Percentiles rank a stretch among this genome's conserved stretches.
Evolutionary conservation across 2,113 vertebrate genomes (phyloP).

Genomic region (Rynchops niger): DNA sequence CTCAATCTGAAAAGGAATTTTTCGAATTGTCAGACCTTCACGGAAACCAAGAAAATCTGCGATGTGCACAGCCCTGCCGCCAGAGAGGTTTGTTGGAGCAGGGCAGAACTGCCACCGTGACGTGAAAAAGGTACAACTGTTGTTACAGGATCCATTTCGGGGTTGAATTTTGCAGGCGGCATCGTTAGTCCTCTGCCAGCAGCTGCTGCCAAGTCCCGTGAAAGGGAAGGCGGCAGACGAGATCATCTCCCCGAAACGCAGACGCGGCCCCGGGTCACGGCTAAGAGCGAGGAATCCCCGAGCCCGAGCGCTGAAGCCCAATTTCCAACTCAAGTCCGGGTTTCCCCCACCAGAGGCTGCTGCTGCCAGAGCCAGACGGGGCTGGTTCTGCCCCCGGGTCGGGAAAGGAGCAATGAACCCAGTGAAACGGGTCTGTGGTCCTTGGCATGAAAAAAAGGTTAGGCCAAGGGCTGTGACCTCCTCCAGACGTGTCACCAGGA

Average conservation of each 20-base stretch:
- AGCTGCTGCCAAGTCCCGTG: neutral
- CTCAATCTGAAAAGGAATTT: neutral
- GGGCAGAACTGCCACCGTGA: fast-evolving
- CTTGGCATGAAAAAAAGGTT: neutral
- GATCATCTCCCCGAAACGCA: neutral
- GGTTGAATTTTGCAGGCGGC: neutral
- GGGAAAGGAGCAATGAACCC: neutral
- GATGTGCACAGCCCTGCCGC: neutral
- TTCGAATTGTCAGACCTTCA: neutral
- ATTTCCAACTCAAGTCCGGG: neutral
- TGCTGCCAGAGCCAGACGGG: neutral
- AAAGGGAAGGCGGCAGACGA: neutral
- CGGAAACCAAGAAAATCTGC: neutral
- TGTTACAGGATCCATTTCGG: neutral
- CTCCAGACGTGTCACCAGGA: neutral
- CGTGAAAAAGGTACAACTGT: neutral
- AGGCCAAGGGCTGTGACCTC: neutral
- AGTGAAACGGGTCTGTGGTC: neutral
- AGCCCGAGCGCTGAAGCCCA: neutral
- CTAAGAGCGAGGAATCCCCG: neutral
- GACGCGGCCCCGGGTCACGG: neutral
- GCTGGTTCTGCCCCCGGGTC: neutral
- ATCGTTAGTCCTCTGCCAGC: neutral
- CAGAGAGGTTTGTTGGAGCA: neutral
- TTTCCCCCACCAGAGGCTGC: neutral